Evolutionary conservation across 2,797 vertebrate species (phyloP), one percentile per base, ranked within the genome.

Genomic region (Peromyscus melanophrys): DNA sequence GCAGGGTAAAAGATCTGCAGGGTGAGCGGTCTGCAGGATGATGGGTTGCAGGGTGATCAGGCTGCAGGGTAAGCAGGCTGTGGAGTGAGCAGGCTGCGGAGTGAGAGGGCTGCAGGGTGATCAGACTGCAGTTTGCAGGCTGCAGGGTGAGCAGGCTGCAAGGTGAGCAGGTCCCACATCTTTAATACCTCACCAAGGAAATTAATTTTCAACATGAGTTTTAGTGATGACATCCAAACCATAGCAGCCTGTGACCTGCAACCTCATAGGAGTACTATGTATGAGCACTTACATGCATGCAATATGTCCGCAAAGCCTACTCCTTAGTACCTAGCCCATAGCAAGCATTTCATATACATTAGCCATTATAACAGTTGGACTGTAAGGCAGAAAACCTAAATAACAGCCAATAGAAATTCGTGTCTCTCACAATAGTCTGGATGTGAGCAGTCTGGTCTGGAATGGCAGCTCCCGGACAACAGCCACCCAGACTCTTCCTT

Each of bases 311-410:
- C 43, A 80, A 94, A 73, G 34, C 76, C 9, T n/a, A 49, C 87
- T 71, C 55, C 83, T 29, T 43, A 63, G 52, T 61, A 59, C n/a
- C 40, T 90, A 23, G 63, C 12, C 71, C 82, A 71, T 14, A 40
- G 46, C 67, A 75, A 93, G 13, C 40, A 17, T 34, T 69, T 34
- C 37, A 16, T 52, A 25, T 46, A 43, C 57, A 40, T 67, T 87
- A 69, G 55, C 29, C 90, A 8, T 80, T 76, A 21, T n/a, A 13
- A 52, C 92, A 55, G 12, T 46, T 89, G 31, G 80, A 67, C 77
- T 88, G 19, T 17, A 37, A 88, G 80, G 84, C 31, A 61, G 87
- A 87, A 93, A 93, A 25, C 46, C 7, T 6, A 89, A 96, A 69
- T 23, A 65, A 75, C 10, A 89, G 37, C 55, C 71, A 93, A 75